Evolutionary conservation across 2,888 invertebrate species (phyloP).

Genomic region (Halictus quadricinctus): DNA sequence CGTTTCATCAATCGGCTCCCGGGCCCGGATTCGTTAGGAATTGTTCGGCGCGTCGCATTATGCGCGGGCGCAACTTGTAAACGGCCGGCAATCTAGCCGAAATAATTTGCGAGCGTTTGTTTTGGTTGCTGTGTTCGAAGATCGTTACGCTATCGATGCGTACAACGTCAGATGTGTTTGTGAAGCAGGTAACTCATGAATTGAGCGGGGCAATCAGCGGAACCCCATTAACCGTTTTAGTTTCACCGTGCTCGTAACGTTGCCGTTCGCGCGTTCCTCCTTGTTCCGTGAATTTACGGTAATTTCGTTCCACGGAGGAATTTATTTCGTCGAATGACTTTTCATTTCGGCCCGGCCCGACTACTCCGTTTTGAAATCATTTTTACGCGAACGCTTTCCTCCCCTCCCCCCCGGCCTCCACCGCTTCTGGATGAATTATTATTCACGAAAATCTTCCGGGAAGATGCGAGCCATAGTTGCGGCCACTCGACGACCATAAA

Average conservation of each 20-base stretch:
- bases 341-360: constrained; percentile 12
- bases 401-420: not conserved
- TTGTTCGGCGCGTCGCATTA: constrained; percentile 40
- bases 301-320: constrained; percentile 35
- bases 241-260: constrained; percentile 41
- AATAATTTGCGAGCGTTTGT: constrained; percentile 53
- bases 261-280: constrained; percentile 50
- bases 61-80: constrained; percentile 30
- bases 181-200: constrained; percentile 58
- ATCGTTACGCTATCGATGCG: constrained; percentile 57
- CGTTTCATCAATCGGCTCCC: not conserved
- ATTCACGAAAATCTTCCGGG: not conserved
- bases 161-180: constrained; percentile 53
- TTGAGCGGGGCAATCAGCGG: constrained; percentile 62
- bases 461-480: not conserved
- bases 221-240: constrained; percentile 58
- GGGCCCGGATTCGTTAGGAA: constrained; percentile 7
- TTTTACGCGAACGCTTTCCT: not conserved
- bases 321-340: constrained; percentile 33
- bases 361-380: not conserved
- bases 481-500: not conserved
- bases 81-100: constrained; percentile 25
- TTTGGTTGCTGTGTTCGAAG: constrained; percentile 46
- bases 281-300: constrained; percentile 54
- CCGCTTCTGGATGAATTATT: not conserved